phyloP scores from a whole-genome alignment of 2,113 vertebrate genomes.

The Ivindomyrus marchei region DNA sequence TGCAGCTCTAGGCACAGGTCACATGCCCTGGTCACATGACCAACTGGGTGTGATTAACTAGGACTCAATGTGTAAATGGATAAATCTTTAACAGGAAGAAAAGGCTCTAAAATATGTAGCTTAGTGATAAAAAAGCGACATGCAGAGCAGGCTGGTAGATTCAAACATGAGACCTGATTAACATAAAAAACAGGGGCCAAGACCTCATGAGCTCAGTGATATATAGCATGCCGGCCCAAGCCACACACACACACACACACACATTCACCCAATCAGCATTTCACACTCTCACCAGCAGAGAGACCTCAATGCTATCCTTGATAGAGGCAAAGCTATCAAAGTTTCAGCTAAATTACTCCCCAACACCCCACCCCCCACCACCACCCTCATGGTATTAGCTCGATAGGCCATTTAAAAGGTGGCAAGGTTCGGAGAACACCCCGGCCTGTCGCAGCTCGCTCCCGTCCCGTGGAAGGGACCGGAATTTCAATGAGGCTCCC shows the following conservation, averaged over 20 bases:
- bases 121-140: background rate
- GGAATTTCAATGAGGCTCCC: conserved; percentile 27
- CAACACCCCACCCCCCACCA: background rate
- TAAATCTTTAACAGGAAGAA: background rate
- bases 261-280: background rate
- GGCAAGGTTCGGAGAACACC: background rate
- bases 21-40: background rate
- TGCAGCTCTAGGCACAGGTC: background rate
- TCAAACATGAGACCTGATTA: background rate
- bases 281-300: background rate
- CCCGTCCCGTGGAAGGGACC: background rate
- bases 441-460: background rate
- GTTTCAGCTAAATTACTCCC: background rate
- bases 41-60: background rate
- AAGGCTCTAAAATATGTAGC: background rate
- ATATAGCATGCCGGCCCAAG: background rate
- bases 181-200: background rate
- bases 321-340: background rate
- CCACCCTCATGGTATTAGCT: no score
- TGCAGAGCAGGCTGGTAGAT: background rate
- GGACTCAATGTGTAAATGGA: background rate
- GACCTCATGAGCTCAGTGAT: background rate
- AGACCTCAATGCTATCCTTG: background rate
- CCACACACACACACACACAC: background rate
- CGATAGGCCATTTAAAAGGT: conserved; percentile 17